A percentile compares a stretch with the other conserved stretches of the same genome.
Conservation (phyloP, 2,888 invertebrate species). For the Poecilus cupreus region DNA sequence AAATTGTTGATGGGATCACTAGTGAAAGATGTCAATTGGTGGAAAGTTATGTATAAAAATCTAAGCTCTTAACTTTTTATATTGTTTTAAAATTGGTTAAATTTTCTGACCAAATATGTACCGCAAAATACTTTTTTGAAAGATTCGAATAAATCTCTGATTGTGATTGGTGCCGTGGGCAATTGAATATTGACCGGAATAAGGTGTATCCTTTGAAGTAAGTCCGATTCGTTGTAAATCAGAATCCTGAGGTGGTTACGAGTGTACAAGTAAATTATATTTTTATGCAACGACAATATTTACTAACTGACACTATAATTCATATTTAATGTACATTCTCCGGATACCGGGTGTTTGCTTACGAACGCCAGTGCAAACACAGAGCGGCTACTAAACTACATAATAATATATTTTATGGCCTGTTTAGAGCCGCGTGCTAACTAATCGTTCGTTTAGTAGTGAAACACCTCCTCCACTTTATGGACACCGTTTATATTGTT, state of each 20-base stretch:
- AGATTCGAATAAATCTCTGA: too few relatives aligned
- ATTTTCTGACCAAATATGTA: too few relatives aligned
- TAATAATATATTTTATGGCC: constrained; percentile 58
- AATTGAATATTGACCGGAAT: too few relatives aligned
- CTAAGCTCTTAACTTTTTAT: too few relatives aligned
- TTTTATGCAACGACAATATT: constrained; percentile 44
- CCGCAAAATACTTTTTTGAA: too few relatives aligned
- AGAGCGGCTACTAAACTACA: constrained; percentile 55
- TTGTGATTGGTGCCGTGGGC: too few relatives aligned
- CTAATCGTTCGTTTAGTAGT: constrained; percentile 56
- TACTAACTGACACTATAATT: constrained; percentile 53
- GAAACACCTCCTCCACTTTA: constrained; percentile 48
- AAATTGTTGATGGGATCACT: too few relatives aligned
- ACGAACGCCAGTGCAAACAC: constrained; percentile 48
- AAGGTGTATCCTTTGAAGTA: too few relatives aligned
- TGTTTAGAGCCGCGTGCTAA: constrained; percentile 55
- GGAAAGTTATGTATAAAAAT: too few relatives aligned
- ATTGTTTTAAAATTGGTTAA: too few relatives aligned
- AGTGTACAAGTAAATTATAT: constrained; percentile 2
- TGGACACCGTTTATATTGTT: constrained; percentile 53
- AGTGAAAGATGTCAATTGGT: too few relatives aligned
- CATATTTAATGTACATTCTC: constrained; percentile 53
- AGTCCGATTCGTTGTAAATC: neutral
- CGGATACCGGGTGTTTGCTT: constrained; percentile 49
- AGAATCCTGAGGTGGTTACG: neutral